Evolutionary conservation across 1,140 invertebrate species (phyloP), one percentile per base, ranked within the genome.

Genomic region (Melipona quadrifasciata): DNA sequence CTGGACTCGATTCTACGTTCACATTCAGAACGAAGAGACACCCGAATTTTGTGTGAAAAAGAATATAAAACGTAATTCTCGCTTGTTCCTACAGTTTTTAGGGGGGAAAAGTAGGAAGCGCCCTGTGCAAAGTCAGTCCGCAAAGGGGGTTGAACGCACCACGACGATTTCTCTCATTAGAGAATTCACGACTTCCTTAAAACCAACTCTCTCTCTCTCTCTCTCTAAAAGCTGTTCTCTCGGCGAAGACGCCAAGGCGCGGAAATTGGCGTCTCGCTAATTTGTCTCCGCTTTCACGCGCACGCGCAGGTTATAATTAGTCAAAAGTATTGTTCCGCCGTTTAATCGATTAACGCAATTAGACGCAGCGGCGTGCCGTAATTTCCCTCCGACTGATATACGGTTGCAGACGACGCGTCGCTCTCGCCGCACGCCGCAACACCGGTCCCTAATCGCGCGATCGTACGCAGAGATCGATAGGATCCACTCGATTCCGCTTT

Each of bases 291-390:
- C 68, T n/a, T 16, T 17, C 68, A 3, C 39, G 68, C 24, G 17
- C 68, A 47, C 6, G 8, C 21, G 68, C 24, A 17, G 24, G 31
- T 57, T 75, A 34, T 57, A 57, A 58, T 75, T 75, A 75, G 21
- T 75, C 55, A 58, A 75, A 75, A 75, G 53, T 57, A 75, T 57
- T 39, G 73, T 58, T 57, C 73, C 12, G 31, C 12, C n/a, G 73
- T 17, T 75, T 34, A 75, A 75, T 75, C 73, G 73, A 75, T 75
- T 58, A 75, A 58, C 14, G 73, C 73, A 58, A 75, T 75, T 75
- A 75, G 55, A 58, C 21, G 21, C 73, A 17, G 31, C 21, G 58
- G n/a, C 21, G 31, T 14, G 31, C 73, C 1, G 55, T 75, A 75
- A 75, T 75, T 58, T 57, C 53, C 53, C 73, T n/a, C 55, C 2